phyloP scores from a whole-genome alignment of 2,888 invertebrate genomes.

The Campoplex nolae region DNA sequence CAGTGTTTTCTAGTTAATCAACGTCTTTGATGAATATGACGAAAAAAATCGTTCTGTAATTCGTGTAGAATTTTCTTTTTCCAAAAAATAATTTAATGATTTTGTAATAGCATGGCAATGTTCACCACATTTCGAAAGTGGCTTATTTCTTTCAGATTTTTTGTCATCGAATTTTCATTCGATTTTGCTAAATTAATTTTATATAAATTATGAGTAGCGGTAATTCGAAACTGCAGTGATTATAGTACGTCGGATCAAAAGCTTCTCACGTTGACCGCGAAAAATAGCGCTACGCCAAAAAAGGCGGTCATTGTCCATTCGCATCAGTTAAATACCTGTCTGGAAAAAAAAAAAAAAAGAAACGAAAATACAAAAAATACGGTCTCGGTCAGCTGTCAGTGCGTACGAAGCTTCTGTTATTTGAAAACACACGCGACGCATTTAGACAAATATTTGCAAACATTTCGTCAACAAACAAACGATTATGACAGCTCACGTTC shows the following conservation, averaged over 20 bases:
- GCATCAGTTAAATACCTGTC: not conserved
- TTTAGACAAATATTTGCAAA: not conserved
- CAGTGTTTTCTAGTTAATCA: too few species aligned
- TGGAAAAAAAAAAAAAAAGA: not conserved
- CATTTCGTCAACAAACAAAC: conserved; percentile 9
- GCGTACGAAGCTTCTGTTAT: not conserved
- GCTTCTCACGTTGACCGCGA: not conserved
- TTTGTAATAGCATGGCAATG: not conserved
- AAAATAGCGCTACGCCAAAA: not conserved
- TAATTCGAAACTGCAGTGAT: not conserved
- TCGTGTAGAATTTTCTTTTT: too few species aligned
- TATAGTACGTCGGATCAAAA: not conserved
- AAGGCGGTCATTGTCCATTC: not conserved
- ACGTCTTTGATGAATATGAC: too few species aligned
- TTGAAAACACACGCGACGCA: not conserved
- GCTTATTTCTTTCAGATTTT: too few species aligned
- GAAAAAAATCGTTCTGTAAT: too few species aligned
- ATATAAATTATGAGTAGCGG: too few species aligned
- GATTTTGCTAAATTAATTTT: too few species aligned
- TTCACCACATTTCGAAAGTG: too few species aligned
- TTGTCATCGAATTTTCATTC: too few species aligned
- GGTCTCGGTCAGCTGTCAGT: not conserved
- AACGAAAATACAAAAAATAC: not conserved
- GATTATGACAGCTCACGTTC: conserved; percentile 91
- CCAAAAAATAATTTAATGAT: too few species aligned